These are phyloP conservation scores for Actinemys pallida DNA, from an alignment of 2,113 vertebrate genomes.

Conservation along the genomic window DNA sequence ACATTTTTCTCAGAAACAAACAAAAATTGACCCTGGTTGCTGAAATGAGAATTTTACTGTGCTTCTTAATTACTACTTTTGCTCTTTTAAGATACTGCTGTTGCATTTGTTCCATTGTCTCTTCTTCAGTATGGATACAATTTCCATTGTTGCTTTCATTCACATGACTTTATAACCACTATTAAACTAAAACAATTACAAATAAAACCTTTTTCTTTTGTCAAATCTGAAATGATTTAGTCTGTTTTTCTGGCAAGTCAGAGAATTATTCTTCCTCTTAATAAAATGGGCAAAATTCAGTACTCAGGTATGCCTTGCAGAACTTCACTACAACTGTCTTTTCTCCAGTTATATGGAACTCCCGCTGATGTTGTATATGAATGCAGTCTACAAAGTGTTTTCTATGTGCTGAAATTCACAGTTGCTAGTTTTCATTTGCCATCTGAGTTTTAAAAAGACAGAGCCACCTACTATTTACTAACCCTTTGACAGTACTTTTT, in stretches of 20 bases:
- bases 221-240: background rate
- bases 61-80: background rate
- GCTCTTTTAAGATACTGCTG: background rate
- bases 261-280: background rate
- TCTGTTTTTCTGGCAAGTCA: background rate
- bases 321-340: background rate
- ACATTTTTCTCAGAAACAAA: background rate
- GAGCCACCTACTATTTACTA: background rate
- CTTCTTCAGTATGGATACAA: background rate
- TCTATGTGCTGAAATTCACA: background rate
- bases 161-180: background rate
- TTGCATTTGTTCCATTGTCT: background rate
- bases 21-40: background rate
- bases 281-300: background rate
- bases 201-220: background rate
- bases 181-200: background rate
- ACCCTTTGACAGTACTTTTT: background rate
- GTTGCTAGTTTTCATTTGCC: background rate
- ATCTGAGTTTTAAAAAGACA: background rate
- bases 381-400: background rate
- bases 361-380: background rate
- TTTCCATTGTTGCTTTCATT: background rate
- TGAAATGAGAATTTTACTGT: background rate
- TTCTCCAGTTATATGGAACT: background rate
- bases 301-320: background rate